These are phyloP conservation scores for Porites rus DNA, from an alignment of 92 coral and sea anemone genomes.

Conservation along the genomic window DNA sequence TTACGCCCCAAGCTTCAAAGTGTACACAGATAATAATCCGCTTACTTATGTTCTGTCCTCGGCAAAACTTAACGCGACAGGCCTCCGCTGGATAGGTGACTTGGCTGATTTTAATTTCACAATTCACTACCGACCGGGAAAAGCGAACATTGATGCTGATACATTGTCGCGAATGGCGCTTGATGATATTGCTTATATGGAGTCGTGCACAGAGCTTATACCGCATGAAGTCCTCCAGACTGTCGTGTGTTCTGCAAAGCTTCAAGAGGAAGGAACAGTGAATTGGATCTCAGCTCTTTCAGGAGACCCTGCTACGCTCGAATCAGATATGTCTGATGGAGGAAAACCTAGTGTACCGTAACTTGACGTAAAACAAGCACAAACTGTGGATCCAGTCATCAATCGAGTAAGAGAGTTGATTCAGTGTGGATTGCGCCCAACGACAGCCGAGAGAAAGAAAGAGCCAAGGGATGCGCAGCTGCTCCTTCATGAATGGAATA, in stretches of 20 bases:
- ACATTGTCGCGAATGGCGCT: conserved; percentile 41
- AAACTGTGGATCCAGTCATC: conserved; percentile 1
- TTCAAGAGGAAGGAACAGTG: conserved; percentile 25
- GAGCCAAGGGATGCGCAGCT: conserved; percentile 35
- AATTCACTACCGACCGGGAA: conserved; percentile 44
- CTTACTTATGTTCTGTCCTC: conserved; percentile 37
- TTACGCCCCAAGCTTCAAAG: conserved; percentile 37
- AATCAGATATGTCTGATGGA: neutral
- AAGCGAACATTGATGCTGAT: conserved; percentile 54
- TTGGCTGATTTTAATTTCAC: conserved; percentile 64
- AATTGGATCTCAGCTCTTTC: conserved; percentile 28
- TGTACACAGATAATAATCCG: conserved; percentile 45
- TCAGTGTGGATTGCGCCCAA: conserved; percentile 20
- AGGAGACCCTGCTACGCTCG: neutral
- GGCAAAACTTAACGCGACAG: conserved; percentile 42
- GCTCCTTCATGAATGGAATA: conserved; percentile 70
- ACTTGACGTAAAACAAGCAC: neutral
- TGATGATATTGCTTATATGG: conserved; percentile 16
- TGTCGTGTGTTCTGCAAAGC: neutral
- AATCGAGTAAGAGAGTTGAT: conserved; percentile 21
- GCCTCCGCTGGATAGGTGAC: conserved; percentile 53
- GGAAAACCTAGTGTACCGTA: neutral
- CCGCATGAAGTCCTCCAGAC: conserved; percentile 15
- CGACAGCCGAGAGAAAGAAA: conserved; percentile 3
- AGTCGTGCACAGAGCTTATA: conserved; percentile 26